These are phyloP conservation scores for Ara ararauna DNA, from an alignment of 2,797 vertebrate species.

Conservation along the genomic window DNA sequence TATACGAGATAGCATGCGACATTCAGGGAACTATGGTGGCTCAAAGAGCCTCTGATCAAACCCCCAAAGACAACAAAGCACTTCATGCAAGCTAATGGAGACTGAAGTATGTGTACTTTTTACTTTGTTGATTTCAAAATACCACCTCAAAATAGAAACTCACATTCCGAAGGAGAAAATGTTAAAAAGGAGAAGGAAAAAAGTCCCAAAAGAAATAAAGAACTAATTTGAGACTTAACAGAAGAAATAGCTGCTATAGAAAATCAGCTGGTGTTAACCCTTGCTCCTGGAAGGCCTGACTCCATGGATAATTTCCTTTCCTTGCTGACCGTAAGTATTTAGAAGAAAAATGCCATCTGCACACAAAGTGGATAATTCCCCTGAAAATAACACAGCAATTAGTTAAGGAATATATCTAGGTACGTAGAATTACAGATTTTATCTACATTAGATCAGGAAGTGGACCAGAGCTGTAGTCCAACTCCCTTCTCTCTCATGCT, in stretches of 20 bases:
- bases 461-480: neutral
- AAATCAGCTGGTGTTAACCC: neutral
- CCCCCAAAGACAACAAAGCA: neutral
- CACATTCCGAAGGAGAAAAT: neutral
- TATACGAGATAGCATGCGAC: neutral
- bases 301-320: neutral
- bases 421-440: neutral
- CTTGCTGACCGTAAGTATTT: neutral
- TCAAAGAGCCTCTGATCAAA: constrained; percentile 1
- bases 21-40: neutral
- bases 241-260: neutral
- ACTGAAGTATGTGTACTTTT: neutral
- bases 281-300: neutral
- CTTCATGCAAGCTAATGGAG: neutral
- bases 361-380: neutral
- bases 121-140: neutral
- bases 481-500: neutral
- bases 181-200: neutral
- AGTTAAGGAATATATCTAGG: neutral
- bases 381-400: neutral
- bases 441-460: neutral
- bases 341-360: neutral
- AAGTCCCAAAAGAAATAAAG: neutral
- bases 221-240: neutral
- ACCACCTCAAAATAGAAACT: neutral